Conservation (phyloP, 2,888 invertebrate species). For the Drosophila eohydei region DNA sequence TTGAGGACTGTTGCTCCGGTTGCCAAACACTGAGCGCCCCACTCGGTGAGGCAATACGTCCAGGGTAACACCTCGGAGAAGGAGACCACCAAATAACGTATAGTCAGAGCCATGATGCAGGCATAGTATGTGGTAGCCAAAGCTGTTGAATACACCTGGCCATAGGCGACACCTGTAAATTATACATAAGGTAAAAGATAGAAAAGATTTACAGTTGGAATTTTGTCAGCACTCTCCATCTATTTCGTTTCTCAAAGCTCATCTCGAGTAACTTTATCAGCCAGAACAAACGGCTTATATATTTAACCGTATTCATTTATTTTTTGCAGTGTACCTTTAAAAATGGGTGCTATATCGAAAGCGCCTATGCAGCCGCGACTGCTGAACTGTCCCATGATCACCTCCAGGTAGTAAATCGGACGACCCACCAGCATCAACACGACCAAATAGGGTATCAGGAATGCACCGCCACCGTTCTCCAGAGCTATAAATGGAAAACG, state of each 20-base stretch:
- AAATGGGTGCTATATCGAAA: conserved; percentile 88
- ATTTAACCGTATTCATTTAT: background rate
- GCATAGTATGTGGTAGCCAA: conserved; percentile 89
- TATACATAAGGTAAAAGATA: no score
- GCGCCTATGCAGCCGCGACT: conserved; percentile 89
- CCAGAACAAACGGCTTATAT: background rate
- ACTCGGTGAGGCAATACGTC: conserved; percentile 87
- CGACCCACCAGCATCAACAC: conserved; percentile 88
- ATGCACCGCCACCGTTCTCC: conserved; percentile 89
- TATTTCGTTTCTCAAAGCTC: no score
- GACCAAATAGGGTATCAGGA: conserved; percentile 88
- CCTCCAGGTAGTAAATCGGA: conserved; percentile 90
- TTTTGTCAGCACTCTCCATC: no score
- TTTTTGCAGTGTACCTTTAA: conserved; percentile 87
- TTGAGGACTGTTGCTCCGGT: conserved; percentile 62
- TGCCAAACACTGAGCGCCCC: conserved; percentile 85
- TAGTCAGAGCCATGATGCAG: conserved; percentile 88
- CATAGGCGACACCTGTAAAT: conserved; percentile 86
- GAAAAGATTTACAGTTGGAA: no score
- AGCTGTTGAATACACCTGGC: conserved; percentile 86
- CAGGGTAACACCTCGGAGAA: conserved; percentile 88
- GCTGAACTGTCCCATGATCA: conserved; percentile 90
- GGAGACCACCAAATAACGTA: conserved; percentile 88
- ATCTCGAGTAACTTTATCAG: background rate
- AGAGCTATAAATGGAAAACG: conserved; percentile 88